Base-by-base conservation (phyloP, 2,113 vertebrate species). In the Holacanthus passer region DNA sequence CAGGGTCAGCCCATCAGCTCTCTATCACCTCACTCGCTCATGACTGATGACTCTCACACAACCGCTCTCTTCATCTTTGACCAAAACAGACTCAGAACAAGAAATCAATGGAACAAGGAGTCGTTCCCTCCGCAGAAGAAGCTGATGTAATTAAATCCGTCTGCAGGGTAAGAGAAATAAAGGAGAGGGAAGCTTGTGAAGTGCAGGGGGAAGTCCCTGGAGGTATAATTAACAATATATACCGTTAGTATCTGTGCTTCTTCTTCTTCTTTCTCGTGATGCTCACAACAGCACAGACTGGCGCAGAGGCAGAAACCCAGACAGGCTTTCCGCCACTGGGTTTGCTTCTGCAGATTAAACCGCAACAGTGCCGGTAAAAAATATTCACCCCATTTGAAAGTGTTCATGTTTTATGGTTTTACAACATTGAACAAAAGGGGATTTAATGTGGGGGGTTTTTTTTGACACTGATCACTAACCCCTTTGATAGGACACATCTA, bases 211-310 rank as follows among this genome's bases (percentile, higher is more conserved):
- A 86, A 79, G 66, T 93, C 91, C 81, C 87, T 13, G 56, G 89
- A 88, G 92, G 82, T 79, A 65, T 86, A 92, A 93, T 94, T 94
- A 95, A 91, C 87, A 87, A 85, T 84, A 89, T 88, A 76, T 91
- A 73, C 35, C 29, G 24, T 82, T 79, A 67, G 73, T 81, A 68
- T 85, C 68, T 67, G 24, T 59, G 65, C 81, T 52, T 50, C 69
- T 85, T 53, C 29, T 50, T 68, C n/a, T n/a, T n/a, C n/a, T n/a
- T n/a, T 68, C 24, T 55, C 69, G n/a, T 62, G 62, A 69, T n/a
- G 75, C 68, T 82, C 56, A 58, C 65, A 72, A 74, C 60, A 74
- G 48, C 45, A 56, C 39, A 82, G 77, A 41, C 63, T 11, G 77
- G 70, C 45, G 24, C 64, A 59, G 79, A 84, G 39, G 65, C 53